Evolutionary conservation across 35 echinoderm and acorn worm species (phyloP).

Genomic region (Strongylocentrotus purpuratus): DNA sequence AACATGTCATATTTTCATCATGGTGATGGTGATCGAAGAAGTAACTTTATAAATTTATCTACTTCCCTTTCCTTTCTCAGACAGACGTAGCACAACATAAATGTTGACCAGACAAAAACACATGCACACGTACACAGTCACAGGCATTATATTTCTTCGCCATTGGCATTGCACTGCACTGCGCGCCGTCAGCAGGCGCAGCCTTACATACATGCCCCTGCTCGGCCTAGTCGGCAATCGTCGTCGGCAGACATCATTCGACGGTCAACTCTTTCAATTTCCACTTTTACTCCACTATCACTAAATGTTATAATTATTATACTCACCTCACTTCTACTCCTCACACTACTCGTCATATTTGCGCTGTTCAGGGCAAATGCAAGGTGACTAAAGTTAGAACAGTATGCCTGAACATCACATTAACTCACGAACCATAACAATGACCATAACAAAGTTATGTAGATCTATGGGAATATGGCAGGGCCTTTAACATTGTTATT

Average conservation of each 20-base stretch:
- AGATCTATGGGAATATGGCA: slow-evolving; percentile 36
- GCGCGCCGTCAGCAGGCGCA: background rate
- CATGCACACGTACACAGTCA: no score
- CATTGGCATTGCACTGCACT: background rate
- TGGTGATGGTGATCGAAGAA: no score
- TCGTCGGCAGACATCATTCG: background rate
- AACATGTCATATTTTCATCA: no score
- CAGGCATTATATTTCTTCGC: no score
- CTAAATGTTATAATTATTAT: background rate
- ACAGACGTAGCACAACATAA: no score
- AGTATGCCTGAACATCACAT: slow-evolving; percentile 19
- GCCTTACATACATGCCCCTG: no score
- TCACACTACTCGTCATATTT: slow-evolving; percentile 59
- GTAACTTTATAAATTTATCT: no score
- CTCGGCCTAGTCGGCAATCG: background rate
- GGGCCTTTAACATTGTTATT: slow-evolving; percentile 46
- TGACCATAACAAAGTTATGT: slow-evolving; percentile 41
- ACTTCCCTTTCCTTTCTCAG: no score
- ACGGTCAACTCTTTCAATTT: background rate
- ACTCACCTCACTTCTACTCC: slow-evolving; percentile 67
- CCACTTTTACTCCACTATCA: background rate
- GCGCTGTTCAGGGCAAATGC: background rate
- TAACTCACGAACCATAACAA: slow-evolving; percentile 39
- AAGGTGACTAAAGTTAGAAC: background rate
- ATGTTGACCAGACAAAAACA: no score